These are phyloP conservation scores for Erynnis tages DNA, from an alignment of 2,888 invertebrate genomes.

Conservation along the genomic window DNA sequence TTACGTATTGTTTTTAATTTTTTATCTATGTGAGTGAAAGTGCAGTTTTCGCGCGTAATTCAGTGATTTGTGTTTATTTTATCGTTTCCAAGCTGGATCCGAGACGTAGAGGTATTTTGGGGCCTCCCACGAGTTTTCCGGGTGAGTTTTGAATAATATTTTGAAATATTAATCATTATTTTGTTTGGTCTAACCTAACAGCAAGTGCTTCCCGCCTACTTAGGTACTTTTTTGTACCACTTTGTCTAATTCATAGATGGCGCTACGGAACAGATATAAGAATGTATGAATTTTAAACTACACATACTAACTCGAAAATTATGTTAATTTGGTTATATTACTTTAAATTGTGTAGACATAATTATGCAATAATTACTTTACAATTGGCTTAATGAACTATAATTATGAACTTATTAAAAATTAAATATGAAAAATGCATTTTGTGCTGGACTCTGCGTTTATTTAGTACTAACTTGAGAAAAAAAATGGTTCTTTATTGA, in stretches of 20 bases:
- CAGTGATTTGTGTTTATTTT: slow-evolving; percentile 8
- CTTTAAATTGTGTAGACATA: too few relatives aligned
- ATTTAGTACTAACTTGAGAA: too few relatives aligned
- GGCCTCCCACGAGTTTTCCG: slow-evolving; percentile 40
- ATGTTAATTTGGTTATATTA: too few relatives aligned
- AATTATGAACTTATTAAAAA: too few relatives aligned
- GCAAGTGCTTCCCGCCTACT: slow-evolving; percentile 6
- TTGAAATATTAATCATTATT: neutral
- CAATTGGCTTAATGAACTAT: too few relatives aligned
- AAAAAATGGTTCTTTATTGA: too few relatives aligned
- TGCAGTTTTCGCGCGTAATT: slow-evolving; percentile 24
- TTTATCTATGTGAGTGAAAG: slow-evolving; percentile 21
- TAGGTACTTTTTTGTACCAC: slow-evolving; percentile 14
- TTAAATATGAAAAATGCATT: too few relatives aligned
- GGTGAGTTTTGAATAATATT: slow-evolving; percentile 23
- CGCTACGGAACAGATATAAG: slow-evolving; percentile 30
- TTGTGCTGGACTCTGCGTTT: too few relatives aligned
- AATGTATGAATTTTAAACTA: neutral
- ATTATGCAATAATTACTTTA: too few relatives aligned
- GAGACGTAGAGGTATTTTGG: slow-evolving; percentile 53
- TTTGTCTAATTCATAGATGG: slow-evolving; percentile 49
- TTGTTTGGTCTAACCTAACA: slow-evolving; percentile 16
- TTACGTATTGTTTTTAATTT: neutral
- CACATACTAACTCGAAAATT: too few relatives aligned
- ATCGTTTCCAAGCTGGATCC: slow-evolving; percentile 56